Base-by-base conservation (phyloP, 2,797 vertebrate genomes). In the Bradypus variegatus region DNA sequence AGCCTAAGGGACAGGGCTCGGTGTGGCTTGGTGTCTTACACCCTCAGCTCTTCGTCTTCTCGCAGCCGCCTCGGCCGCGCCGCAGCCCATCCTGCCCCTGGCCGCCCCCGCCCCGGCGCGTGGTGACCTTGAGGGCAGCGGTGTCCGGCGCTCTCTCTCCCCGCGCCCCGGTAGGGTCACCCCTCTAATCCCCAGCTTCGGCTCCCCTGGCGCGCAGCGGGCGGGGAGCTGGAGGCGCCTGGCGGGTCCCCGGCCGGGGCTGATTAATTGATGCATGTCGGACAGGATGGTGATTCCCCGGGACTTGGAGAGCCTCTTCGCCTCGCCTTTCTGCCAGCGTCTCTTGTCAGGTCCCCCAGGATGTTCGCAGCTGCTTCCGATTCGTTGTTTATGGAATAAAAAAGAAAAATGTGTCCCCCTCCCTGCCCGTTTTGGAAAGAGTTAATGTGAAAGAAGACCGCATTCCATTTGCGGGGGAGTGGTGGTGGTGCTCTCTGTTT, bases 41-140 rank as follows among this genome's bases (percentile, higher is more conserved):
- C 86, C 65, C 89, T 62, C 77, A 41, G 50, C 65, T 64, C 83
- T 50, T 13, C 5, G 85, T 62, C 85, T 89, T 69, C n/a, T 70
- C 58, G 0, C 27, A 69, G 84, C 50, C 48, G 38, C 48, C 70
- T 38, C 2, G 60, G 70, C 90, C 15, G 36, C 76, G 79, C 93
- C 58, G 23, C 67, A 77, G 90, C 93, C 94, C 95, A 90, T 88
- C 92, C 58, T 11, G 73, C 75, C 76, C 69, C 92, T 48, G 18
- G 94, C 67, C 83, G 87, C 86, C 90, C 86, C 80, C 91, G 70
- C 89, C 81, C 50, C 91, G 88, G 92, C 87, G 62, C 65, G 36
- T 95, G 76, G 95, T 97, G 97, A 97, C 97, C 97, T 97, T 97
- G 97, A 97, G 97, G 96, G 97, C 96, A 97, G 91, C 69, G 36